Evolutionary conservation across 1,140 invertebrate genomes (phyloP).

Genomic region (Pentalonia nigronervosa): DNA sequence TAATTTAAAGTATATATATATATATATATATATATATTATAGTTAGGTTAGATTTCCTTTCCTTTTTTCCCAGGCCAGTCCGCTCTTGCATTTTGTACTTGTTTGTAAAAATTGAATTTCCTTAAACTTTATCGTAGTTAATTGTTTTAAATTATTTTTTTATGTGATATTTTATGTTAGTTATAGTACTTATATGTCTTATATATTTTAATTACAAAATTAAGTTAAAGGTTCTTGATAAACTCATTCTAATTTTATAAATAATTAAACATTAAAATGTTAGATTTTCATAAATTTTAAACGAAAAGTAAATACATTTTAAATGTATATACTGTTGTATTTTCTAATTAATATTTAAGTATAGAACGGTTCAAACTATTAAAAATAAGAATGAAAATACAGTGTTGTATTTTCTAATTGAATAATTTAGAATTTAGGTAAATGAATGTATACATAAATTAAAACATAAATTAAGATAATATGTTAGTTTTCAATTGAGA

Average conservation of each 20-base stretch:
- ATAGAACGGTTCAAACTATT: not conserved
- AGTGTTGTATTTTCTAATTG: not conserved
- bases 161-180: not conserved
- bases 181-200: not conserved
- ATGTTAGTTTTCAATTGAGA: not conserved
- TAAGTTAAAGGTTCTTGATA: not conserved
- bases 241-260: not conserved
- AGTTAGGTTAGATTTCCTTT: not conserved
- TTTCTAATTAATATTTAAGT: not conserved
- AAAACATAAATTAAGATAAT: not conserved
- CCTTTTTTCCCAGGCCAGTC: not conserved
- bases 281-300: not conserved
- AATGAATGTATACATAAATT: not conserved
- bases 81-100: not conserved
- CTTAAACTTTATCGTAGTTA: not conserved
- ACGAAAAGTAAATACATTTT: not conserved
- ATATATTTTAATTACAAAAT: not conserved
- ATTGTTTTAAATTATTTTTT: not conserved
- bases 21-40: not conserved
- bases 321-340: not conserved
- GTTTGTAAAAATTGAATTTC: not conserved
- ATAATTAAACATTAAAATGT: conserved; percentile 5
- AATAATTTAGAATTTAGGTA: not conserved
- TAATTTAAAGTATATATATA: not conserved
- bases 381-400: not conserved